Conservation (phyloP, 2,797 vertebrate species). For the Tauraco hartlaubi region DNA sequence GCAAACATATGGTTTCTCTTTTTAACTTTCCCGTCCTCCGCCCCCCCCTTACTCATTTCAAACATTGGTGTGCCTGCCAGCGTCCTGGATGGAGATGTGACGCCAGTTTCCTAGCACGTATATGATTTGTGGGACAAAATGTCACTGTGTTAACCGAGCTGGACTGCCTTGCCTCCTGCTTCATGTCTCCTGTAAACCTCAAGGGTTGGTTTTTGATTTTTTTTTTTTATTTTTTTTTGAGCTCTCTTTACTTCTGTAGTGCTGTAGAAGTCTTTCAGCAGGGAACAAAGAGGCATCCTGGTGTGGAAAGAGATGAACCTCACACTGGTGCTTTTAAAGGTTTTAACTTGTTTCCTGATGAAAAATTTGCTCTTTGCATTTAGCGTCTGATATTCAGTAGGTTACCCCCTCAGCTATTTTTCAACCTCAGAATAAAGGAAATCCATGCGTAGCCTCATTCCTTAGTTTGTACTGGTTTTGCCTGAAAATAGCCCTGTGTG, state of each 20-base stretch:
- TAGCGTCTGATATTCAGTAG: neutral
- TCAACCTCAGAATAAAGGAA: neutral
- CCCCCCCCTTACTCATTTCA: neutral
- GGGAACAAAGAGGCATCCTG: neutral
- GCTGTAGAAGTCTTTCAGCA: neutral
- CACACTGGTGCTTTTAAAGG: neutral
- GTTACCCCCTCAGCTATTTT: neutral
- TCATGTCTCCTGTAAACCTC: neutral
- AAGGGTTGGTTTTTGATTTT: neutral
- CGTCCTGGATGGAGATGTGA: constrained; percentile 46
- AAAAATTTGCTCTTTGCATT: neutral
- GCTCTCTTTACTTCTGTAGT: neutral
- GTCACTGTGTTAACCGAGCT: constrained; percentile 41
- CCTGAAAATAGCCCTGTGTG: neutral
- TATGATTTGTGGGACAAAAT: constrained; percentile 61
- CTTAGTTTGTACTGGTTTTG: neutral
- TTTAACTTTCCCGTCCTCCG: neutral
- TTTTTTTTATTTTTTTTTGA: neutral
- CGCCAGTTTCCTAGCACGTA: constrained; percentile 13
- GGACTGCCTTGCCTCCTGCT: constrained; percentile 10
- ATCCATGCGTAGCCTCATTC: neutral
- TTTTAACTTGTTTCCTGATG: neutral
- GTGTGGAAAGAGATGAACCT: neutral
- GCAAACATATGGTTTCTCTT: constrained; percentile 50
- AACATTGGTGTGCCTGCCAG: constrained; percentile 23